Evolutionary conservation across 2,888 invertebrate species (phyloP).

Genomic region (Tholera decimalis): DNA sequence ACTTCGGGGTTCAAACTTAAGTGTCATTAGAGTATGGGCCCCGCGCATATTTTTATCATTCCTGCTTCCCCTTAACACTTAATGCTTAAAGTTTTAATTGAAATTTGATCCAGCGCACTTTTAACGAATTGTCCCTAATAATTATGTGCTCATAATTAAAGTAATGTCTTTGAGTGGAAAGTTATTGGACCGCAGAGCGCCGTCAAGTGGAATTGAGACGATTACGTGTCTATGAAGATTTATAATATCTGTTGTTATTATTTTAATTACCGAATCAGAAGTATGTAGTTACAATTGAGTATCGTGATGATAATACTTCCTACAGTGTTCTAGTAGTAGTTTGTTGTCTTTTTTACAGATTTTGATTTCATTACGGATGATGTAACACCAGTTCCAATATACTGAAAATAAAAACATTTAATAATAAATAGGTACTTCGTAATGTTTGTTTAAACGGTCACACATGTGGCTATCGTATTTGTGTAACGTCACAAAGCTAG

Average conservation of each 20-base stretch:
- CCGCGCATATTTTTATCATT: slow-evolving; percentile 84
- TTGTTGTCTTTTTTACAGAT: slow-evolving; percentile 22
- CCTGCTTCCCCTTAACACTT: slow-evolving; percentile 70
- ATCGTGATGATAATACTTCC: too few relatives aligned
- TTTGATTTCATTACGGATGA: slow-evolving; percentile 2
- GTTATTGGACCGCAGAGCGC: slow-evolving; percentile 54
- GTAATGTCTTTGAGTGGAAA: slow-evolving; percentile 53
- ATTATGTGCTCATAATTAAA: slow-evolving; percentile 61
- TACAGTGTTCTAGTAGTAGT: too few relatives aligned
- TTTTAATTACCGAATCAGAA: slow-evolving; percentile 11
- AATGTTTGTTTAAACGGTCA: background rate
- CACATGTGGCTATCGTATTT: background rate
- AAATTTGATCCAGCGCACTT: slow-evolving; percentile 83
- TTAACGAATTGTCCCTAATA: slow-evolving; percentile 61
- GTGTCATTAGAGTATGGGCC: slow-evolving; percentile 67
- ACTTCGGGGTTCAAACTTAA: slow-evolving; percentile 63
- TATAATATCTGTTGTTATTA: slow-evolving; percentile 4
- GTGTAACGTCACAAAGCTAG: slow-evolving; percentile 26
- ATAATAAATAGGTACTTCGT: background rate
- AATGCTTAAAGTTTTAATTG: slow-evolving; percentile 88
- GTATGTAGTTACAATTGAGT: background rate
- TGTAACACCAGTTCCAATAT: background rate
- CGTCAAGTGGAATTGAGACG: slow-evolving; percentile 10
- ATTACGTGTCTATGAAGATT: slow-evolving; percentile 16
- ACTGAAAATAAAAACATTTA: background rate